Conservation (phyloP, 1,140 invertebrate genomes). For the Notospermus geniculatus region DNA sequence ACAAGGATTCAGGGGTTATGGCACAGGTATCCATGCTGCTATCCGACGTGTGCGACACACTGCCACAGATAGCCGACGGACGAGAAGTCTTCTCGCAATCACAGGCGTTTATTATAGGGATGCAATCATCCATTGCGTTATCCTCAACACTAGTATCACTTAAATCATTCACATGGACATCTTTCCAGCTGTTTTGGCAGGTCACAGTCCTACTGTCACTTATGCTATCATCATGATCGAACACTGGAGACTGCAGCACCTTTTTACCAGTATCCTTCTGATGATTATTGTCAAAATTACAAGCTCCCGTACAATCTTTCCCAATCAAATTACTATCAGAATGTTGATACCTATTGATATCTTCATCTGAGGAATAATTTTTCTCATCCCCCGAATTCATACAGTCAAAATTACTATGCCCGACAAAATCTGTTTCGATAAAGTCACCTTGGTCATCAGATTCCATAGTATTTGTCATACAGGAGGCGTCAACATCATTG, state of each 20-base stretch:
- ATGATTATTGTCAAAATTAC: too few relatives aligned
- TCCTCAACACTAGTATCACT: too few relatives aligned
- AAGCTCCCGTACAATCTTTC: too few relatives aligned
- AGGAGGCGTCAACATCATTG: background rate
- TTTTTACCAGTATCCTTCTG: conserved; percentile 5
- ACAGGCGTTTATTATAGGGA: too few relatives aligned
- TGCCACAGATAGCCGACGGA: background rate
- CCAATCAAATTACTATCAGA: too few relatives aligned
- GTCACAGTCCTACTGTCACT: too few relatives aligned
- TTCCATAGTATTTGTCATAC: background rate
- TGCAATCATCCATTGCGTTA: too few relatives aligned
- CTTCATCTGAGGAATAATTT: conserved; percentile 3
- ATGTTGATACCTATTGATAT: conserved; percentile 1
- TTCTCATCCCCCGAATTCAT: conserved; percentile 2
- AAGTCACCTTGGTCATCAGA: conserved; percentile 10
- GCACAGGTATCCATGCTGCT: conserved; percentile 7
- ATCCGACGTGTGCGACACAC: conserved; percentile 10
- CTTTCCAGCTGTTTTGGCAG: too few relatives aligned
- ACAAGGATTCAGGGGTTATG: conserved; percentile 7
- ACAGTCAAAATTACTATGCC: background rate
- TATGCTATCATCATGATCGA: too few relatives aligned
- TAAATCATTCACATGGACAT: too few relatives aligned
- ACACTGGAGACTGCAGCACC: conserved; percentile 1
- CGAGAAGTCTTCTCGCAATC: too few relatives aligned
- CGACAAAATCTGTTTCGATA: conserved; percentile 6